Conservation (phyloP, 2,113 vertebrate species). For the Amia ocellicauda region DNA sequence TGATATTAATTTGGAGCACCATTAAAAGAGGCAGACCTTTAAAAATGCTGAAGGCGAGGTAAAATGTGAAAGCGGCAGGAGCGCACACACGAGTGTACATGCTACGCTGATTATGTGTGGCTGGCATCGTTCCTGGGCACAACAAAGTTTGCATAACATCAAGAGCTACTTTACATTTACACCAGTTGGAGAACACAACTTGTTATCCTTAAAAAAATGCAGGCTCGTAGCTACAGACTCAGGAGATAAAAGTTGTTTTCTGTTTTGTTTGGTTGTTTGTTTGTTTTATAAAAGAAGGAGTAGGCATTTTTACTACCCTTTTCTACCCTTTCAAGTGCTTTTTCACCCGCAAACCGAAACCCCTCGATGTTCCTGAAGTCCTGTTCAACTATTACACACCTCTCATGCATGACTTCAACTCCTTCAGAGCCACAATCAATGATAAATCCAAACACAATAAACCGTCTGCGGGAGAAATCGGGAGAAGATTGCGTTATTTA, state of each 20-base stretch:
- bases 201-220: conserved; percentile 22
- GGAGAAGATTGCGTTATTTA: too few relatives aligned
- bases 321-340: conserved; percentile 25
- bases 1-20: conserved; percentile 12
- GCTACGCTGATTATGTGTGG: conserved; percentile 12
- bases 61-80: neutral
- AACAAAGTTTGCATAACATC: too few relatives aligned
- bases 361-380: neutral
- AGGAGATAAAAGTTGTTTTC: conserved; percentile 31
- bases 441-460: too few relatives aligned
- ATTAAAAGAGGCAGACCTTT: conserved; percentile 19
- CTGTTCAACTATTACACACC: too few relatives aligned
- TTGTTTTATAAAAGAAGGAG: conserved; percentile 15
- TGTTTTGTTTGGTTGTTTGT: too few relatives aligned
- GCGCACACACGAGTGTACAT: conserved; percentile 5
- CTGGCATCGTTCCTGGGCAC: too few relatives aligned
- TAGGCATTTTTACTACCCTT: conserved; percentile 25
- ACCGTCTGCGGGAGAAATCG: too few relatives aligned
- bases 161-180: neutral
- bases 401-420: too few relatives aligned
- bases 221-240: conserved; percentile 19
- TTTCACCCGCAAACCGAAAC: conserved; percentile 16
- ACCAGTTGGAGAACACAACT: conserved; percentile 14
- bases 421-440: too few relatives aligned
- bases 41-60: conserved; percentile 9